Evolutionary conservation across 2,888 invertebrate genomes (phyloP).

Genomic region (Junonia oenone): DNA sequence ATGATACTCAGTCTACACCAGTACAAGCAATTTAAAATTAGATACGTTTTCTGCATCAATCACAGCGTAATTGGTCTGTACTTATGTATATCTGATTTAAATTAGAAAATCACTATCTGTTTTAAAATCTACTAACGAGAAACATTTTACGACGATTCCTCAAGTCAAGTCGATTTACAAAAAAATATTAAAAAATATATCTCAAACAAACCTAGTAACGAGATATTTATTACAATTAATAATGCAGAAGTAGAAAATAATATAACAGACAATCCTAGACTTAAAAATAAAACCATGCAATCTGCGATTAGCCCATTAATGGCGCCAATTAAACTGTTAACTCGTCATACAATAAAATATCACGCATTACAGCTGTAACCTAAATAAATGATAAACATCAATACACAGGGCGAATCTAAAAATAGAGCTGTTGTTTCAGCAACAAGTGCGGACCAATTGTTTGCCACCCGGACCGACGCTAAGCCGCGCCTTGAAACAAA

Average conservation of each 20-base stretch:
- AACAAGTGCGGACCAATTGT: constrained; percentile 44
- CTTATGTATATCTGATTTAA: not conserved
- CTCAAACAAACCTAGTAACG: too few species aligned
- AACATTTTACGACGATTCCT: not conserved
- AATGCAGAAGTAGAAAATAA: too few species aligned
- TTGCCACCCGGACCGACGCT: constrained; percentile 27
- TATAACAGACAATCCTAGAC: too few species aligned
- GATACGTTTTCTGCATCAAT: not conserved
- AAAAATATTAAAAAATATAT: not conserved
- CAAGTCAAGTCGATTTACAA: not conserved
- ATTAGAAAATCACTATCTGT: not conserved
- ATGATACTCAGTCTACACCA: not conserved
- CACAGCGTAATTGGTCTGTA: not conserved
- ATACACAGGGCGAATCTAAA: constrained; percentile 31
- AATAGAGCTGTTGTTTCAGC: constrained; percentile 39
- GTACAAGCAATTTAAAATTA: constrained; percentile 8
- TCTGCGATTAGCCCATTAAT: not conserved
- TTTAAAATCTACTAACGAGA: not conserved
- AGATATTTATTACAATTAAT: too few species aligned
- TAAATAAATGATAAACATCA: constrained; percentile 26
- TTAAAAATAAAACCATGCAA: not conserved
- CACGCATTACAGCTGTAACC: constrained; percentile 16
- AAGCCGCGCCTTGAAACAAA: constrained; percentile 32
- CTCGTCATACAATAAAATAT: constrained; percentile 1
- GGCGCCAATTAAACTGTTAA: not conserved